Evolutionary conservation across 2,797 vertebrate genomes (phyloP), one percentile per base, ranked within the genome.

Genomic region (Caiman crocodilus): DNA sequence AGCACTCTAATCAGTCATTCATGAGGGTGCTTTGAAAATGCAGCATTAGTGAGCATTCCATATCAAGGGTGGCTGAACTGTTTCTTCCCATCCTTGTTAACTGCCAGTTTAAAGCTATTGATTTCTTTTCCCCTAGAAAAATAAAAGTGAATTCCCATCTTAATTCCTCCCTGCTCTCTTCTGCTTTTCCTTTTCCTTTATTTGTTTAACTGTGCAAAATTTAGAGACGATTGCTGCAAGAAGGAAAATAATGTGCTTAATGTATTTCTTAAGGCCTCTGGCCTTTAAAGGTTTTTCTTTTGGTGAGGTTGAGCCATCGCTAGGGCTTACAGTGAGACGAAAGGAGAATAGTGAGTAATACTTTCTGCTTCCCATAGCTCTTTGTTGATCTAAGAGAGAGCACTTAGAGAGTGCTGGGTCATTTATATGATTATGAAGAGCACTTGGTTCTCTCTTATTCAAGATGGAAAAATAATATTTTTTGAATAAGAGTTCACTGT

Each of bases 341-440:
- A 94, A 82, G 83, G 85, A 87, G 87, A 73, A 86, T 59, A 85
- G 87, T 15, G 59, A 94, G 87, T 87, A 85, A 92, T 93, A 90
- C 91, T 96, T 97, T 95, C 92, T 94, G 94, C 93, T 97, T 96
- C 93, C 92, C 94, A 94, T 94, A 95, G 94, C 95, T 97, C 94
- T 97, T 97, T 97, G 96, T 97, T 97, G 96, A 96, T 97, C 89
- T 97, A 97, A 95, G 95, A 96, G 95, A 96, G 93, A 97, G 90
- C 95, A 95, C 97, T 98, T 97, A 94, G 92, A 94, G 95, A 96
- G 95, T 95, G 92, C 93, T 94, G 91, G 93, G 96, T 95, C 96
- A 97, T 97, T 97, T 96, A 94, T 96, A 92, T 96, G 96, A 96
- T 97, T 97, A 96, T 96, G 97, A 97, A 97, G 97, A 97, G 97